These are phyloP conservation scores for Pipistrellus nathusii DNA, from an alignment of 2,797 vertebrate genomes.

Conservation along the genomic window DNA sequence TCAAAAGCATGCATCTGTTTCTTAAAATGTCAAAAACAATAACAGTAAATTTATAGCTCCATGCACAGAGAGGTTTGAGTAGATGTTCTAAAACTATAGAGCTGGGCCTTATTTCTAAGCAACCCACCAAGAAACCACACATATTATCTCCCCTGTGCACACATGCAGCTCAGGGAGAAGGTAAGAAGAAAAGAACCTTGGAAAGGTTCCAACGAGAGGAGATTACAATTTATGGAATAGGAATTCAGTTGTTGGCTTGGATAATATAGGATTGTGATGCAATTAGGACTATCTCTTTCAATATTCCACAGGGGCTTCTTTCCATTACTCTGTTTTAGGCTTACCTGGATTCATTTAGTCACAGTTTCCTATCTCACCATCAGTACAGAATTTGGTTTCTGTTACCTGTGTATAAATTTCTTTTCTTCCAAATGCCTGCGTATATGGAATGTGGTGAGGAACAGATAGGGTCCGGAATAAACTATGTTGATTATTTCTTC, in stretches of 20 bases:
- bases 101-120: slow-evolving; percentile 83
- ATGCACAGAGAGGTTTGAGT: slow-evolving; percentile 64
- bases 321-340: slow-evolving; percentile 72
- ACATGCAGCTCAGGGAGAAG: background rate
- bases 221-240: slow-evolving; percentile 46
- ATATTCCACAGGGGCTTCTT: slow-evolving; percentile 31
- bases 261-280: slow-evolving; percentile 58
- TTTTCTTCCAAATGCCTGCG: slow-evolving; percentile 76
- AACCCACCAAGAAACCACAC: slow-evolving; percentile 69
- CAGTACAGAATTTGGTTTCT: slow-evolving; percentile 82
- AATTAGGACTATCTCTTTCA: slow-evolving; percentile 50
- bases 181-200: background rate
- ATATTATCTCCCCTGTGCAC: slow-evolving; percentile 50
- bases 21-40: slow-evolving; percentile 87
- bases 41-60: slow-evolving; percentile 80
- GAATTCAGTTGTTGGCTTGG: slow-evolving; percentile 68
- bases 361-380: slow-evolving; percentile 82
- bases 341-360: slow-evolving; percentile 84
- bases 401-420: slow-evolving; percentile 82
- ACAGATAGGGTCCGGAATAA: slow-evolving; percentile 90
- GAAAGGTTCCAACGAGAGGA: background rate
- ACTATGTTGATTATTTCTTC: slow-evolving; percentile 91
- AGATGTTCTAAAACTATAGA: slow-evolving; percentile 44
- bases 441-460: slow-evolving; percentile 86
- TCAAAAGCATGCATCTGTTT: slow-evolving; percentile 85